A percentile compares a stretch with the other conserved stretches of the same genome.
These are phyloP conservation scores for Diadema setosum DNA, from an alignment of 35 echinoderm and acorn worm species.

Conservation along the genomic window DNA sequence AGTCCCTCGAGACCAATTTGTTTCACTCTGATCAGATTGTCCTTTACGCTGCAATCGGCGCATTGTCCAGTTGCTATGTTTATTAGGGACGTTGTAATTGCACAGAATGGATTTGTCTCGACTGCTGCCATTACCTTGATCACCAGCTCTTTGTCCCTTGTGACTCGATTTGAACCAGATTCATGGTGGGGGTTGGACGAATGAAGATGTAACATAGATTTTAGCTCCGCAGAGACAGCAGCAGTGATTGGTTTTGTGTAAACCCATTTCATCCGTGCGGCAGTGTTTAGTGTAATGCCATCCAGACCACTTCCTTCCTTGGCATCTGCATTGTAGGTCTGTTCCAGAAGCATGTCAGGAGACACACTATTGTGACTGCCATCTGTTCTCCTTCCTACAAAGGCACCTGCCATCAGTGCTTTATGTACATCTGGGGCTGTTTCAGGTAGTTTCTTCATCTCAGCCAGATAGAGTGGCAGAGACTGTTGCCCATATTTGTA, in stretches of 20 bases:
- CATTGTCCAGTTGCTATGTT: constrained; percentile 24
- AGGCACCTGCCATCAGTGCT: background rate
- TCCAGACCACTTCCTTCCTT: constrained; percentile 34
- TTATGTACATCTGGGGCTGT: background rate
- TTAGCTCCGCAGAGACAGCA: background rate
- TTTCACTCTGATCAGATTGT: background rate
- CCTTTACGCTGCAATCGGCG: background rate
- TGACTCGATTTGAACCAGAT: background rate
- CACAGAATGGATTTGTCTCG: constrained; percentile 1
- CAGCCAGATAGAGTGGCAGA: background rate
- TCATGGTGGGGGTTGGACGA: constrained; percentile 20
- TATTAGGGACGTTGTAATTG: background rate
- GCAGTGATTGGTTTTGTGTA: constrained; percentile 19
- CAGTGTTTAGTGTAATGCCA: background rate
- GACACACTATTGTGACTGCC: background rate
- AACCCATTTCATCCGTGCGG: constrained; percentile 19
- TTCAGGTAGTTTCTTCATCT: constrained; percentile 20
- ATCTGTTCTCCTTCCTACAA: background rate
- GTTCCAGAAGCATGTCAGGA: constrained; percentile 20
- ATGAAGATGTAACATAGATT: background rate
- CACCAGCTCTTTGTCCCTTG: background rate
- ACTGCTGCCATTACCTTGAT: background rate
- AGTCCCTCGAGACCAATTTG: background rate
- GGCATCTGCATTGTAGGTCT: constrained; percentile 26
- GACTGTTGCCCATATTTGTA: constrained; percentile 31